Evolutionary conservation across 2,888 invertebrate species (phyloP).

Genomic region (Lasioglossum figueresi): DNA sequence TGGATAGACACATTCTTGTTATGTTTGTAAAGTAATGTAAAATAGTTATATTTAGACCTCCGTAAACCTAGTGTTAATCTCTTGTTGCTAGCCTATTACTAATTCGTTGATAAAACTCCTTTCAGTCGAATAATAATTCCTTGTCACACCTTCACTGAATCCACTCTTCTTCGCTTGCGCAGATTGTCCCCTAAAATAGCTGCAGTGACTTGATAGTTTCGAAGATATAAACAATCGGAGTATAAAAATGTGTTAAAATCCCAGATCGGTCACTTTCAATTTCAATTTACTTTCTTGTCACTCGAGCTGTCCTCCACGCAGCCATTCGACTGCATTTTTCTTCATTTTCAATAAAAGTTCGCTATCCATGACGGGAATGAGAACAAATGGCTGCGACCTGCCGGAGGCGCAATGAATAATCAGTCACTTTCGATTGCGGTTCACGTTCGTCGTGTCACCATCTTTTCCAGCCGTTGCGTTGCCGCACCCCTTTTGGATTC

Average conservation of each 20-base stretch:
- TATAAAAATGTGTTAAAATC: not conserved
- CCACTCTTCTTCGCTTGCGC: too few species aligned
- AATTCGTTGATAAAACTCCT: too few species aligned
- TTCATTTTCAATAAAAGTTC: not conserved
- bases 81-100: too few species aligned
- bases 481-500: not conserved
- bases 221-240: too few species aligned
- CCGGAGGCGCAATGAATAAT: not conserved
- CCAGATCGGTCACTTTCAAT: not conserved
- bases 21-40: too few species aligned
- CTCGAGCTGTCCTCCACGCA: not conserved
- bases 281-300: not conserved
- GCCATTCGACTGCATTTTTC: not conserved
- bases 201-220: too few species aligned
- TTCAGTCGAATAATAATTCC: too few species aligned
- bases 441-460: not conserved
- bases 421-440: constrained; percentile 35
- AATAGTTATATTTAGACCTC: too few species aligned
- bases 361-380: not conserved
- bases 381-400: not conserved
- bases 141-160: too few species aligned
- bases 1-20: too few species aligned
- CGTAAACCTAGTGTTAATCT: too few species aligned
- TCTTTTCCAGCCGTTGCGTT: not conserved
- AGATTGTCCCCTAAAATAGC: too few species aligned